Evolutionary conservation across 2,888 invertebrate species (phyloP), one percentile per base, ranked within the genome.

Genomic region (Scaptomyza polygonia): DNA sequence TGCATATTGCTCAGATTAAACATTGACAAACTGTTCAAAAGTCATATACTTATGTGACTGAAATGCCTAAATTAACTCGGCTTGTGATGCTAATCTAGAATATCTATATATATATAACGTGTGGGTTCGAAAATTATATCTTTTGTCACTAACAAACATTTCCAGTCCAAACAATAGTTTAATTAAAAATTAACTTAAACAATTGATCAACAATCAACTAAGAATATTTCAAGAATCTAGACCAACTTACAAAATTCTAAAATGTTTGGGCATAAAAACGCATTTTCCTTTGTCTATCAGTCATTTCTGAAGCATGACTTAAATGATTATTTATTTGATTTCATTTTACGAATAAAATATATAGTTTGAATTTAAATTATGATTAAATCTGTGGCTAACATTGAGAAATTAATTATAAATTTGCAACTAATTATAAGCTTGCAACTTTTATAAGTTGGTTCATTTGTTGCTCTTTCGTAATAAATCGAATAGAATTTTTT

Each of bases 231-330:
- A n/a, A n/a, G n/a, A n/a, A n/a, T n/a, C n/a, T n/a, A n/a, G n/a
- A n/a, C n/a, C 48, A 32, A 9, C 8, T 40, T 7, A 9, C 21
- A 21, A 3, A 21, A 21, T 21, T 21, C 21, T 43, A 12, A 34
- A 12, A n/a, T 14, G 12, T n/a, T 39, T 21, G 8, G 3, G 3
- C 47, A 62, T 21, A 0, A 45, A 58, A 48, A 66, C 18, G 21
- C 40, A 53, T 16, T 18, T n/a, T 2, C 4, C 3, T 43, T 72
- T 74, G 67, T 68, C 52, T 64, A 73, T 75, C 27, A 58, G 82
- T 72, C 68, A 73, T 54, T 55, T 67, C 54, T 42, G 49, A 56
- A 63, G 47, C 42, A 55, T 70, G 81, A 78, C 76, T 57, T 48
- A 51, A 62, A 25, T 54, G 42, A 53, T 54, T 52, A 32, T 39